Conservation (phyloP, 2,113 vertebrate species). For the Quiscalus mexicanus region DNA sequence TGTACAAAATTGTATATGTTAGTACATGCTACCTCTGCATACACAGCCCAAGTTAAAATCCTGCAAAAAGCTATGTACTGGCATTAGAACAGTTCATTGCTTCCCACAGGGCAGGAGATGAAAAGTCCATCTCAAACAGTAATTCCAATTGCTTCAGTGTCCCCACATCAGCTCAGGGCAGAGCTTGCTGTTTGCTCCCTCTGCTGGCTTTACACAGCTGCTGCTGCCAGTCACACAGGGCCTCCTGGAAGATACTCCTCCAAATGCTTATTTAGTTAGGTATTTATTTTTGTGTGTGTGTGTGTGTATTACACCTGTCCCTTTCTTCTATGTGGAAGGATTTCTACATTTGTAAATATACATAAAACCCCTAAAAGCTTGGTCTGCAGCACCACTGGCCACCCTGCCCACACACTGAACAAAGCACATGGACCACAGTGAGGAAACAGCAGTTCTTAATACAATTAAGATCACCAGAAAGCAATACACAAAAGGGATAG, state of each 20-base stretch:
- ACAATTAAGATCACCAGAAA: background rate
- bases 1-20: background rate
- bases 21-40: background rate
- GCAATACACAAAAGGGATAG: background rate
- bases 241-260: fast-evolving
- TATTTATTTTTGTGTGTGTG: fast-evolving
- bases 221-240: background rate
- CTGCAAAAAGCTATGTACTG: fast-evolving
- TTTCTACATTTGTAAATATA: background rate
- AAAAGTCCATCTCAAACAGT: background rate
- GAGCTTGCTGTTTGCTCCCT: constrained; percentile 5
- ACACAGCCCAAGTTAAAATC: background rate
- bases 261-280: background rate
- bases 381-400: background rate
- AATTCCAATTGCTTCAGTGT: background rate
- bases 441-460: background rate
- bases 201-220: background rate
- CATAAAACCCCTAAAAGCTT: background rate
- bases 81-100: background rate
- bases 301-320: background rate
- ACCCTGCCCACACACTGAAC: background rate
- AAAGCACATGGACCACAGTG: background rate
- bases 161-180: background rate
- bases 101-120: background rate
- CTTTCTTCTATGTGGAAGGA: background rate